Base-by-base conservation (phyloP, 1,140 invertebrate genomes). In the Odontomachus brunneus region DNA sequence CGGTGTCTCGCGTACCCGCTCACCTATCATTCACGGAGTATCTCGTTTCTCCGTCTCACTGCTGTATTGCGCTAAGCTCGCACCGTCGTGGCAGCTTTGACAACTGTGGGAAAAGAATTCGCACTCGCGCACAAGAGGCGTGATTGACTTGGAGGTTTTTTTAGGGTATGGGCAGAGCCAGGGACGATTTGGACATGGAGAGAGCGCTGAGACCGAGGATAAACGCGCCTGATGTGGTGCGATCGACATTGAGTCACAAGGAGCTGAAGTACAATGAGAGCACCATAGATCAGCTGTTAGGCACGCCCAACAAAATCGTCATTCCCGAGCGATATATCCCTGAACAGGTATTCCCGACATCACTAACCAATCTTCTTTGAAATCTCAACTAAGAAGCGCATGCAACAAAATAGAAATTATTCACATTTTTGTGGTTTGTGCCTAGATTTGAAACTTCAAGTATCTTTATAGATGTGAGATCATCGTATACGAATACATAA, bases 291-390 rank as follows among this genome's bases (percentile, higher is more conserved):
- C 96, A 96, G 88, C 94, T 98, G 88, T 94, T 98, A 33, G 97
- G 97, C 60, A 96, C 97, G 33, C 98, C 98, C 24, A 97, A 97
- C 91, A 98, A 98, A 94, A 98, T 98, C 86, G 94, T 97, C 38
- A 99, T 99, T 86, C 98, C 98, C 3, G 98, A 98, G 94, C 95
- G 98, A 85, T 98, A 98, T 91, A 96, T 98, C 87, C 98, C 98
- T 44, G 98, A 98, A 93, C 96, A 97, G 93, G 95, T 97, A 87
- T 62, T 0, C 24, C 19, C 51, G n/a, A 11, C n/a, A 22, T 59
- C 38, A 24, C 14, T 26, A 19, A 2, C 51, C 33, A 17, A 75
- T 65, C 38, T 33, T 33, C 65, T 3, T 65, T 76, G 17, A 9
- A 65, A 66, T 33, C 38, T 7, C 11, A 26, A 22, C 17, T 9